Conservation (phyloP, 2,888 invertebrate species). For the Acleris holmiana region DNA sequence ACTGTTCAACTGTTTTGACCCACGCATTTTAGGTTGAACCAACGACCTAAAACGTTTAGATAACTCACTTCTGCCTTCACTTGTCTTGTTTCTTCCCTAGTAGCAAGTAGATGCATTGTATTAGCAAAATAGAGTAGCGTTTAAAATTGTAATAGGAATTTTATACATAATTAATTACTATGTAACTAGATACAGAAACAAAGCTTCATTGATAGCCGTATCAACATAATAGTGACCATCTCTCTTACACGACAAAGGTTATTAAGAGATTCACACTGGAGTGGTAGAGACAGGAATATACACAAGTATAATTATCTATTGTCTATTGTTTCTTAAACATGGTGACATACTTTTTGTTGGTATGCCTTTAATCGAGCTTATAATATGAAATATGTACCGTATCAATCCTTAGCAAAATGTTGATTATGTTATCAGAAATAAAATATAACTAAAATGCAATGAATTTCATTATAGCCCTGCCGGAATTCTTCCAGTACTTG, state of each 20-base stretch:
- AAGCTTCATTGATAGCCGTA: too few species aligned
- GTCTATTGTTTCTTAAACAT: slow-evolving; percentile 11
- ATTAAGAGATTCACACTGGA: too few species aligned
- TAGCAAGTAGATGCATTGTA: slow-evolving; percentile 19
- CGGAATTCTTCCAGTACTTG: not conserved
- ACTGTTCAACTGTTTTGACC: slow-evolving; percentile 32
- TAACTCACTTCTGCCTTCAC: slow-evolving; percentile 10
- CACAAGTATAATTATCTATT: slow-evolving; percentile 3
- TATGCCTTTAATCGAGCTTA: slow-evolving; percentile 66
- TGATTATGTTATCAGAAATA: slow-evolving; percentile 35
- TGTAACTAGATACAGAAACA: too few species aligned
- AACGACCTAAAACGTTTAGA: slow-evolving; percentile 15
- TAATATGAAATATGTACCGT: slow-evolving; percentile 39
- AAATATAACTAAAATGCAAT: slow-evolving; percentile 5
- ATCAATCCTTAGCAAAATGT: slow-evolving; percentile 22
- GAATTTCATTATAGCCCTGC: slow-evolving; percentile 12
- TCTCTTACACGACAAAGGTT: too few species aligned
- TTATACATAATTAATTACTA: too few species aligned
- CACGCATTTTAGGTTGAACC: slow-evolving; percentile 23
- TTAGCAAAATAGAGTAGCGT: slow-evolving; percentile 14
- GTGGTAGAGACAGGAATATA: too few species aligned
- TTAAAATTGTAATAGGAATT: not conserved
- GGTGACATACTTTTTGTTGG: slow-evolving; percentile 41
- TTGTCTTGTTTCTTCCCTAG: not conserved
- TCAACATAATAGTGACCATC: too few species aligned